Evolutionary conservation across 2,797 vertebrate species (phyloP).

Genomic region (Coendou prehensilis): DNA sequence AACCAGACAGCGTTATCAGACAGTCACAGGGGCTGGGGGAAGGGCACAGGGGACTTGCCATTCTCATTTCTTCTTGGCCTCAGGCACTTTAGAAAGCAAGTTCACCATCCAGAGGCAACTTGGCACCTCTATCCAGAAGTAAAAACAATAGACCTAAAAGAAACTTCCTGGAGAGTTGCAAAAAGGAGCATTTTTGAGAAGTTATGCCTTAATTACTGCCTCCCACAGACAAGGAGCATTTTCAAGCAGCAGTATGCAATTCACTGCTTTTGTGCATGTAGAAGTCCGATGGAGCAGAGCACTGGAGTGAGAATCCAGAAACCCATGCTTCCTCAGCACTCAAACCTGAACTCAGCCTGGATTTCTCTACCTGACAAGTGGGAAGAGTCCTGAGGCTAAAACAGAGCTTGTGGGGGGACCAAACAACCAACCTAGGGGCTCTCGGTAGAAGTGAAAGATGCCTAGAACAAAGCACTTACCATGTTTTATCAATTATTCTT

Average conservation of each 20-base stretch:
- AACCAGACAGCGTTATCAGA: conserved; percentile 29
- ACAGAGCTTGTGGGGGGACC: background rate
- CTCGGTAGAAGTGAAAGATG: background rate
- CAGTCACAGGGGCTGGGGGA: background rate
- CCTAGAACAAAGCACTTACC: background rate
- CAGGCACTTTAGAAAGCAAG: conserved; percentile 55
- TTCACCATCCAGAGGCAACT: conserved; percentile 16
- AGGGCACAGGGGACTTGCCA: background rate
- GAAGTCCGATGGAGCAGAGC: background rate
- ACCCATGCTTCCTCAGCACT: background rate
- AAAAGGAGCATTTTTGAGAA: conserved; percentile 68
- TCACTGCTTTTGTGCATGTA: background rate
- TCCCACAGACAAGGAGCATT: conserved; percentile 63
- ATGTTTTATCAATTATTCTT: background rate
- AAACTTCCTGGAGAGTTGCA: conserved; percentile 66
- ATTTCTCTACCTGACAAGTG: conserved; percentile 29
- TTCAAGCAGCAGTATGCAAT: conserved; percentile 38
- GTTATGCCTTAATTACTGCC: conserved; percentile 73
- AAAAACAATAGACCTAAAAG: conserved; percentile 63
- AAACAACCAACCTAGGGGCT: background rate
- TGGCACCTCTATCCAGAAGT: conserved; percentile 63
- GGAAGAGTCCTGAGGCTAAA: conserved; percentile 8
- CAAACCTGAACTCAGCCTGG: background rate
- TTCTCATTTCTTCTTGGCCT: conserved; percentile 48
- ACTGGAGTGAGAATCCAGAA: background rate